A percentile compares a stretch with the other conserved stretches of the same genome.
These are phyloP conservation scores for Chrysopa pallens DNA, from an alignment of 1,140 invertebrate species.

Conservation along the genomic window DNA sequence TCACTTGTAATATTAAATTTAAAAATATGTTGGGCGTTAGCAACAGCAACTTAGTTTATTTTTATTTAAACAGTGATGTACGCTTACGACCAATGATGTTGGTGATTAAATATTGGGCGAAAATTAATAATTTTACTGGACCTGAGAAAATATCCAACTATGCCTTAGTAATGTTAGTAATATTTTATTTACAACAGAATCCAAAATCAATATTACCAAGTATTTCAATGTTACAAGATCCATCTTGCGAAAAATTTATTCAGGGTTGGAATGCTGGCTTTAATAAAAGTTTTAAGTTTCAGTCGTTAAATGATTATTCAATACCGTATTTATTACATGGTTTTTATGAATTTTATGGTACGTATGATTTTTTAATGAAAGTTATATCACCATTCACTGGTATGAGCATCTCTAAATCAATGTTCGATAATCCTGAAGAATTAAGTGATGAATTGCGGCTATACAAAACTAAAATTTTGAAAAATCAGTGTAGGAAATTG, in stretches of 20 bases:
- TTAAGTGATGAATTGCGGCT: conserved; percentile 18
- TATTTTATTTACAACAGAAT: conserved; percentile 44
- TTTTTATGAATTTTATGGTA: conserved; percentile 37
- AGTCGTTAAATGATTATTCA: conserved; percentile 3
- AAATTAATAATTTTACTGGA: conserved; percentile 29
- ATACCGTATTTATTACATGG: conserved; percentile 25
- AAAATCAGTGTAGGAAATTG: conserved; percentile 14
- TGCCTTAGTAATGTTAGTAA: conserved; percentile 33
- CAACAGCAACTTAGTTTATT: conserved; percentile 39
- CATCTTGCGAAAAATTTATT: conserved; percentile 14
- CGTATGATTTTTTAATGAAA: conserved; percentile 27
- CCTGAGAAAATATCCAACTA: conserved; percentile 36
- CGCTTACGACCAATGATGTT: conserved; percentile 36
- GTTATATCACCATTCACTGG: conserved; percentile 36
- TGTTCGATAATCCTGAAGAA: conserved; percentile 17
- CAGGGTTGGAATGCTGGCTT: conserved; percentile 30
- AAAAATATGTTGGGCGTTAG: conserved; percentile 40
- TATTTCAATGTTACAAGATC: conserved; percentile 20
- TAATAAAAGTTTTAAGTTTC: conserved; percentile 7
- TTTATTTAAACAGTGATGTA: conserved; percentile 33
- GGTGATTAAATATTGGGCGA: conserved; percentile 50
- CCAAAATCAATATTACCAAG: conserved; percentile 23
- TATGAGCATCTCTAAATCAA: conserved; percentile 17
- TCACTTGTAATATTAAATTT: conserved; percentile 49
- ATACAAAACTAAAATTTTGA: conserved; percentile 24